Base-by-base conservation (phyloP, 2,797 vertebrate species). In the Phylloscopus collybita region DNA sequence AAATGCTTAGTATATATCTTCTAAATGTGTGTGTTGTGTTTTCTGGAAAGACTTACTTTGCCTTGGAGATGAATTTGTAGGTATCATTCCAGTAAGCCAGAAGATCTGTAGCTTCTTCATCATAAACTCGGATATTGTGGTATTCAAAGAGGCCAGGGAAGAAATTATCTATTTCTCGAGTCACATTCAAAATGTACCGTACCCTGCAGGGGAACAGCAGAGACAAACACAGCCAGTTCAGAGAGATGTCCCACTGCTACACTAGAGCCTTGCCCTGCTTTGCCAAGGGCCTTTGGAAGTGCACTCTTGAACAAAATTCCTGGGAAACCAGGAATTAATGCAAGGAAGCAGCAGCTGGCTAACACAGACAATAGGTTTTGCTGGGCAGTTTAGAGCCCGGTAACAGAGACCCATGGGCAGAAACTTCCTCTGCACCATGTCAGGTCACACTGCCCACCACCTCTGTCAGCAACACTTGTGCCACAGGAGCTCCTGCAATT, bases 61-160 rank as follows among this genome's bases (percentile, higher is more conserved):
- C 99, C 98, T 99, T 99, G 91, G 99, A 98, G 98, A 99, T 99
- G 98, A 99, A 99, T 97, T 99, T 99, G 98, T 98, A 99, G 49
- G 99, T 99, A 42, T 99, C 99, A 44, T 99, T 99, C 99, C 99
- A 99, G 97, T 99, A 99, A 73, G 99, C 99, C 96, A 99, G 97
- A 80, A 99, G 98, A 97, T 99, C 99, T 12, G 99, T 99, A 90
- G 99, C 99, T 96, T 99, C 99, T 96, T 99, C 99, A 26, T 99
- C 99, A 30, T 99, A 99, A 40, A 99, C 99, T 7, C 99, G 96
- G 95, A 99, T 99, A 94, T 99, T 99, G 96, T 99, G 99, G 96
- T 99, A 99, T 80, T 99, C 99, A 2, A 99, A 99, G 90, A 98
- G 95, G 16, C 99, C 99, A 1, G 99, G 99, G 97, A 99, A 99